Percentiles rank a stretch among this genome's conserved stretches.
phyloP scores from a whole-genome alignment of 2,888 invertebrate species.

The Theretra japonica region DNA sequence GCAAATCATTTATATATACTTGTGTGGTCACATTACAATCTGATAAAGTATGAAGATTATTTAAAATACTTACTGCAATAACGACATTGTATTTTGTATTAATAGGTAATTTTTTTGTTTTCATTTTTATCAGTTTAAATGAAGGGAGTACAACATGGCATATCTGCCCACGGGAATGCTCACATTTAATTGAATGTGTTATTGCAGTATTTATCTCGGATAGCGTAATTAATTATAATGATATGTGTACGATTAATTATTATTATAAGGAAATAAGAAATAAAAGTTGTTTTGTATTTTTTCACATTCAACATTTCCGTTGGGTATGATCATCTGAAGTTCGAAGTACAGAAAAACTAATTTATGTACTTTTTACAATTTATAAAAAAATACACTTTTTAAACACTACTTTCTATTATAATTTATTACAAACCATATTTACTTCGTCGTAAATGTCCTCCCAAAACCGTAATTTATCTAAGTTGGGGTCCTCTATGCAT shows the following conservation, averaged over 20 bases:
- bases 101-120: background rate
- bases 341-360: background rate
- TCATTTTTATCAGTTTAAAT: background rate
- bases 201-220: slow-evolving; percentile 51
- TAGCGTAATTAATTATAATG: slow-evolving; percentile 56
- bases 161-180: too few relatives aligned
- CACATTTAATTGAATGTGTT: slow-evolving; percentile 29
- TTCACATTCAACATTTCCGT: background rate
- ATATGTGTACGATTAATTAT: slow-evolving; percentile 59
- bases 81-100: background rate
- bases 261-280: slow-evolving; percentile 47
- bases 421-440: background rate
- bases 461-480: slow-evolving; percentile 67
- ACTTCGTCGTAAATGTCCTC: slow-evolving; percentile 66
- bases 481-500: slow-evolving; percentile 56
- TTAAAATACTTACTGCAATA: slow-evolving; percentile 18
- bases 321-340: background rate
- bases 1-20: slow-evolving; percentile 9
- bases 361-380: background rate
- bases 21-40: slow-evolving; percentile 6
- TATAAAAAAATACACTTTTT: too few relatives aligned
- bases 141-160: background rate
- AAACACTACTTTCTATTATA: background rate
- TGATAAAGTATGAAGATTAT: background rate
- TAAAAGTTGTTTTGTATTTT: background rate